Conservation (phyloP, 2,113 vertebrate genomes). For the Chrysemys picta region DNA sequence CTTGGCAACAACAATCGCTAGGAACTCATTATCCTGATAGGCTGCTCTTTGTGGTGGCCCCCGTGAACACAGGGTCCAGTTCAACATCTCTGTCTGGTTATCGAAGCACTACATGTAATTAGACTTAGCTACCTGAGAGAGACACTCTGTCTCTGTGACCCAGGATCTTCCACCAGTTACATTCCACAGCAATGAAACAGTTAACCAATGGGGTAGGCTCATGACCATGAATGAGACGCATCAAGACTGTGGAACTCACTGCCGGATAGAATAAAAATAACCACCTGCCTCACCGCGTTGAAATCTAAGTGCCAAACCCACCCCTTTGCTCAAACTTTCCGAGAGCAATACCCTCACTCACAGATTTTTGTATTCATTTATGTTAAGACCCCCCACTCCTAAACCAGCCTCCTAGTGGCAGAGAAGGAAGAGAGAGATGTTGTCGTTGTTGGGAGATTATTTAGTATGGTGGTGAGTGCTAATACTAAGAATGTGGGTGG, state of each 20-base stretch:
- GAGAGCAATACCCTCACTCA: neutral
- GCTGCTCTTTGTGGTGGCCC: neutral
- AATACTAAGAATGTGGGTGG: conserved; percentile 9
- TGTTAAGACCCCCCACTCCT: neutral
- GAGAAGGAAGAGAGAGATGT: neutral
- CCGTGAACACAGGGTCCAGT: neutral
- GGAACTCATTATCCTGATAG: neutral
- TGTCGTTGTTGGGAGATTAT: neutral
- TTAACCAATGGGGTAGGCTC: conserved; percentile 11
- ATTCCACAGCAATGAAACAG: conserved; percentile 48
- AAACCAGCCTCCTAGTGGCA: neutral
- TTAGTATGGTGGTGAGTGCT: conserved; percentile 5
- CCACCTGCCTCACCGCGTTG: neutral
- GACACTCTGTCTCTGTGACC: neutral
- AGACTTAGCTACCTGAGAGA: neutral
- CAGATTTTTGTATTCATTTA: neutral
- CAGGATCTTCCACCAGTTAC: conserved; percentile 9
- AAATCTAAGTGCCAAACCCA: neutral
- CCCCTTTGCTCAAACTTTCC: neutral
- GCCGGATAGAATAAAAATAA: neutral
- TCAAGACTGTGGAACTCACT: neutral
- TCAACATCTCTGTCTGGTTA: neutral
- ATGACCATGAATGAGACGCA: neutral
- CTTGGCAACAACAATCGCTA: neutral
- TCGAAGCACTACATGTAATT: neutral